Percentiles rank a stretch among this genome's conserved stretches.
These are phyloP conservation scores for Coelopa frigida DNA, from an alignment of 1,140 invertebrate species.

Conservation along the genomic window DNA sequence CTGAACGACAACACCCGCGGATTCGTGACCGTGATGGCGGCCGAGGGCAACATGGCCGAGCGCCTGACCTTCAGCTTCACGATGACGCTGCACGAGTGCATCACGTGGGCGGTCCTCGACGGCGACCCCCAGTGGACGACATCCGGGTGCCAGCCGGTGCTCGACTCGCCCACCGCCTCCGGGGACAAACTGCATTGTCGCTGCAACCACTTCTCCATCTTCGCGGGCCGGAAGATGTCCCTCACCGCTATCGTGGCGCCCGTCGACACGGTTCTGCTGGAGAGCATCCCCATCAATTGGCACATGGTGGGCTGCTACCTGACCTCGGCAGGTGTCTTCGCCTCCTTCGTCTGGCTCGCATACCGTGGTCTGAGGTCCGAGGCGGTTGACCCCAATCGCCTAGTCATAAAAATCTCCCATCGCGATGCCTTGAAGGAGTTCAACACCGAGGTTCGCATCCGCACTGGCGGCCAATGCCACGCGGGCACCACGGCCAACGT, in stretches of 20 bases:
- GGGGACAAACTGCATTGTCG: neutral
- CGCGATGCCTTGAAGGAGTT: no score
- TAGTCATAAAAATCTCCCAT: no score
- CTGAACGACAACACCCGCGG: neutral
- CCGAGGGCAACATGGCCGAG: neutral
- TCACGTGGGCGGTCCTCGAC: constrained; percentile 9
- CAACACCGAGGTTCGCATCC: constrained; percentile 7
- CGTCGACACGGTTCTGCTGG: neutral
- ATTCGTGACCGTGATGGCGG: constrained; percentile 6
- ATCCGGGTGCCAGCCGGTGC: constrained; percentile 5
- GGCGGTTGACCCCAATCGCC: no score
- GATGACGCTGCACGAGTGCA: constrained; percentile 1
- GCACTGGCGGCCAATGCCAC: constrained; percentile 8
- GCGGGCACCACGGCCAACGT: constrained; percentile 8
- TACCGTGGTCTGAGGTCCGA: no score
- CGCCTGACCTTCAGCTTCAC: constrained; percentile 1
- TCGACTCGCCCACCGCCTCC: neutral
- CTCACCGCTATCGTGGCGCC: neutral
- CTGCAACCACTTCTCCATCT: constrained; percentile 14
- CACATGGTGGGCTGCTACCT: neutral
- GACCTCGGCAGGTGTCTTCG: no score
- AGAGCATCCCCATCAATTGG: constrained; percentile 2
- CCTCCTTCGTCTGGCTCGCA: no score
- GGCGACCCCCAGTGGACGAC: constrained; percentile 8
- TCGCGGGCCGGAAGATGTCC: neutral